Conservation (phyloP, 2,888 invertebrate species). For the Melanargia galathea region DNA sequence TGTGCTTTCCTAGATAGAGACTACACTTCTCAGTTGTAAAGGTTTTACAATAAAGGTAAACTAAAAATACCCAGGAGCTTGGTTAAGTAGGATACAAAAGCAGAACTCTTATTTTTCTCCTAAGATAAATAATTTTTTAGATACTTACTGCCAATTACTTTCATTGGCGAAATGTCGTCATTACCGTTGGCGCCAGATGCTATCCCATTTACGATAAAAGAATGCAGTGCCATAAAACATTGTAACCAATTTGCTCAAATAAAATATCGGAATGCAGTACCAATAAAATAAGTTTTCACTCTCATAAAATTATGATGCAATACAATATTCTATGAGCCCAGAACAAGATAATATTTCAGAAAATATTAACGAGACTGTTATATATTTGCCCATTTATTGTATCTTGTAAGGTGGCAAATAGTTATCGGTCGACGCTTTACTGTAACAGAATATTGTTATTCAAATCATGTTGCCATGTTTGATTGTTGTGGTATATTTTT, state of each 20-base stretch:
- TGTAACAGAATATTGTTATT: slow-evolving; percentile 34
- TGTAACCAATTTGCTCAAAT: slow-evolving; percentile 24
- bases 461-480: slow-evolving; percentile 24
- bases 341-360: slow-evolving; percentile 36
- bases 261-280: slow-evolving; percentile 27
- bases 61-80: too few species aligned
- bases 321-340: slow-evolving; percentile 27
- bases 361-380: slow-evolving; percentile 32
- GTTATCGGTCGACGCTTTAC: slow-evolving; percentile 32
- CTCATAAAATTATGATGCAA: slow-evolving; percentile 31
- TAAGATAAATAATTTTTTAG: neutral
- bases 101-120: neutral
- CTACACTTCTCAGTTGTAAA: too few species aligned
- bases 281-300: slow-evolving; percentile 31
- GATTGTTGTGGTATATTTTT: slow-evolving; percentile 30
- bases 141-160: neutral
- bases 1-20: too few species aligned
- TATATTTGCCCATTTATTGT: slow-evolving; percentile 32
- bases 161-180: slow-evolving; percentile 3
- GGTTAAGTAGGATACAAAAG: neutral
- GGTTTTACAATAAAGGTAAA: too few species aligned
- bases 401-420: slow-evolving; percentile 32
- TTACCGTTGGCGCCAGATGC: slow-evolving; percentile 1
- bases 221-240: slow-evolving; percentile 19
- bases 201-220: slow-evolving; percentile 10